Evolutionary conservation across 2,113 vertebrate genomes (phyloP).

Genomic region (Prunella fulvescens): DNA sequence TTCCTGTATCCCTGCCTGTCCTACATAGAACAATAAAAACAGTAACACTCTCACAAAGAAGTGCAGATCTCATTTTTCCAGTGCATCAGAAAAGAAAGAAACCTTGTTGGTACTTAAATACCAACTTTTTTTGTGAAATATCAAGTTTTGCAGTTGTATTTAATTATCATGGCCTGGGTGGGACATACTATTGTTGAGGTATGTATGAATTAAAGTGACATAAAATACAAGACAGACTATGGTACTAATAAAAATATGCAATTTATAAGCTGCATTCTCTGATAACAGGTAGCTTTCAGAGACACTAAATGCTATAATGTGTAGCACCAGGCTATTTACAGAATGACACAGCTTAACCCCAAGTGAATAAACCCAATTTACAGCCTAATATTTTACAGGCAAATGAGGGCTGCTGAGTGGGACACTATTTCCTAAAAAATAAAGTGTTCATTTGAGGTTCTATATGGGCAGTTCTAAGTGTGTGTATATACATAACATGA

Average conservation of each 20-base stretch:
- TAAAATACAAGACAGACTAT: neutral
- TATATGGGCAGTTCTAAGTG: neutral
- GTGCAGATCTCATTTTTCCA: constrained; percentile 27
- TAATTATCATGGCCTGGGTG: constrained; percentile 20
- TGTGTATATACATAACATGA: rapidly evolving
- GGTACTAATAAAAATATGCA: neutral
- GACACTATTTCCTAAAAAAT: neutral
- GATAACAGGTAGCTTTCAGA: constrained; percentile 2
- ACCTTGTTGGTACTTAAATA: constrained; percentile 14
- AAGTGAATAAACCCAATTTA: neutral
- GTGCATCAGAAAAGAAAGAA: constrained; percentile 45
- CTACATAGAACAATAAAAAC: constrained; percentile 21
- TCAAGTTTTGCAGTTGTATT: constrained; percentile 51
- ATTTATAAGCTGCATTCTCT: neutral
- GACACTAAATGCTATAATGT: neutral
- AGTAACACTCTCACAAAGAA: neutral
- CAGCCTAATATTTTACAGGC: neutral
- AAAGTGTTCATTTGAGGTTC: neutral
- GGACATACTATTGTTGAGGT: neutral
- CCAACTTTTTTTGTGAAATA: constrained; percentile 1
- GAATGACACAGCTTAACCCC: neutral
- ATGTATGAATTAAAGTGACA: constrained; percentile 34
- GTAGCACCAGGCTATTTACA: neutral
- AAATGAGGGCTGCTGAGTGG: neutral
- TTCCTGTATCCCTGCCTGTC: neutral